Evolutionary conservation across 1,140 invertebrate genomes (phyloP).

Genomic region (Aphelinus certus): DNA sequence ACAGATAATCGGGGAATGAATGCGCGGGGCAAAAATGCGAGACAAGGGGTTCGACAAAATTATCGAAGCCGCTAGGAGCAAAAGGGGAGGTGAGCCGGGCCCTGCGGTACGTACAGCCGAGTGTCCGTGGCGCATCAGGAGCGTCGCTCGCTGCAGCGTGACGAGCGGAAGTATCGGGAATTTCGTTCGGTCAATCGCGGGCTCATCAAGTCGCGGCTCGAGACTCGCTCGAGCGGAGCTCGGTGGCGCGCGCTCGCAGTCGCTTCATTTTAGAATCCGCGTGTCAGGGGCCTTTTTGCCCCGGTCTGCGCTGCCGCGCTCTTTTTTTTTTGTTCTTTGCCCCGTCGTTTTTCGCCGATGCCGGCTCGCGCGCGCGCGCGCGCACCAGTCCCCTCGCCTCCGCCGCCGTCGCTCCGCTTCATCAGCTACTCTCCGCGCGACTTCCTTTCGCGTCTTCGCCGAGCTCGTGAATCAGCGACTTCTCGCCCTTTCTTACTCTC

Average conservation of each 20-base stretch:
- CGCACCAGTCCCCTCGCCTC: conserved; percentile 10
- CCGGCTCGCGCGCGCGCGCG: neutral
- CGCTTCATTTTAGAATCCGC: conserved; percentile 17
- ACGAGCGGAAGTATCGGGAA: conserved; percentile 15
- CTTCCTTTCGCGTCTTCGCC: conserved; percentile 32
- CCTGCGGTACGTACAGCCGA: too few species aligned
- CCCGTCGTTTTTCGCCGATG: conserved; percentile 36
- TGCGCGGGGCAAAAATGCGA: too few species aligned
- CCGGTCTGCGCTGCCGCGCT: conserved; percentile 6
- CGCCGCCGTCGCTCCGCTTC: conserved; percentile 40
- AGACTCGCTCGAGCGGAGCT: neutral
- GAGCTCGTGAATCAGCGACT: conserved; percentile 39
- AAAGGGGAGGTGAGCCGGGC: too few species aligned
- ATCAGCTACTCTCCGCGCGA: conserved; percentile 31
- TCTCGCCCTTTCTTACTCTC: conserved; percentile 30
- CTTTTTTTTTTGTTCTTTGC: conserved; percentile 44
- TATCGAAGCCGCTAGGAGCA: too few species aligned
- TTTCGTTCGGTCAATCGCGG: conserved; percentile 14
- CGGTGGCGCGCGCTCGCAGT: conserved; percentile 3
- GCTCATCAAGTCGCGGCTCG: neutral
- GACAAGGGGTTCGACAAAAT: too few species aligned
- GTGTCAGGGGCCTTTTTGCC: conserved; percentile 45
- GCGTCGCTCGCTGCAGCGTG: neutral
- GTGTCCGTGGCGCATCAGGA: too few species aligned
- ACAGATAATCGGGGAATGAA: too few species aligned